Evolutionary conservation across 1,140 invertebrate species (phyloP), one percentile per base, ranked within the genome.

Genomic region (Formica exsecta): DNA sequence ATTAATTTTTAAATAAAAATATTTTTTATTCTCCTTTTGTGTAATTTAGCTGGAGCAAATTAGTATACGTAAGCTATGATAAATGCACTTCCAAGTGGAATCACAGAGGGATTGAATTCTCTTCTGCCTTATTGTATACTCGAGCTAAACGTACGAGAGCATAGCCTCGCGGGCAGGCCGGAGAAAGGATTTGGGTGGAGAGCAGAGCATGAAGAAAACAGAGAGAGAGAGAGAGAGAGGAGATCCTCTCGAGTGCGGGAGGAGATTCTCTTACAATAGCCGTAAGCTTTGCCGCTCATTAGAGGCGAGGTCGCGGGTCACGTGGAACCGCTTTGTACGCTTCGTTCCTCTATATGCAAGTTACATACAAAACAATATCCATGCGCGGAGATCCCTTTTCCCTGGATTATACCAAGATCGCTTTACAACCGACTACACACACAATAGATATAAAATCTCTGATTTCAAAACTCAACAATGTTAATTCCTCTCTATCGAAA

Each of bases 251-350:
- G 9, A 70, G 89, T 65, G 86, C 84, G 83, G 85, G 88, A 90
- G 71, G 61, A 90, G 89, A 66, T 75, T 75, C 71, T 85, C 54
- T 89, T 88, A 93, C 93, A 94, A 94, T 94, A 93, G 92, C 93
- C 91, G 90, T 90, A 83, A 83, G 92, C 92, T 92, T 91, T 81
- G 92, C 88, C 90, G 92, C 90, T 94, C 93, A 94, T 94, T 94
- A 94, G 92, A 92, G 92, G 75, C 73, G 68, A 86, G 92, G 93
- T 94, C 92, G 87, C 80, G 90, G 92, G 92, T 92, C 90, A 84
- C 68, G 73, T 61, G 79, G 65, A 75, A 89, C 81, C 88, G 85
- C 85, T 92, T 90, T 87, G 91, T 90, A 51, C 7, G 44, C 75
- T 65, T 86, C 81, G 76, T 80, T 77, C 80, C 76, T 87, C 84